phyloP scores from a whole-genome alignment of 2,797 vertebrate genomes.

The Hyperoplus immaculatus region DNA sequence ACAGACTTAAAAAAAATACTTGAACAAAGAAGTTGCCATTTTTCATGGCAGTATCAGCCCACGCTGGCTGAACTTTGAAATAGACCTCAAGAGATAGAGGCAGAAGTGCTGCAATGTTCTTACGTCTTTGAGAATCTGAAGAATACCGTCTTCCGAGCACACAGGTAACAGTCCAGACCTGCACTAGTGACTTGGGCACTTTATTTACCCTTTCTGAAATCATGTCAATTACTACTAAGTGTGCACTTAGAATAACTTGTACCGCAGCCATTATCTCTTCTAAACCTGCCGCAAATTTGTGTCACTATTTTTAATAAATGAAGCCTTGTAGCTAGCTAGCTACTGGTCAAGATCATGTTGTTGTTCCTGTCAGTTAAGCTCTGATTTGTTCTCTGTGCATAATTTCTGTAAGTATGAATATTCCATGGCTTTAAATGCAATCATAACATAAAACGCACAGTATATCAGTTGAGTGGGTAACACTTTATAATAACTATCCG shows the following conservation, averaged over 20 bases:
- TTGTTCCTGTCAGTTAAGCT: too few species aligned
- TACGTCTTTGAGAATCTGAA: constrained; percentile 48
- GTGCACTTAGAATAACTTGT: too few species aligned
- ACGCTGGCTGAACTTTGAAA: constrained; percentile 60
- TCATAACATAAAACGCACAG: not conserved
- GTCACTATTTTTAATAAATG: too few species aligned
- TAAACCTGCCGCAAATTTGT: too few species aligned
- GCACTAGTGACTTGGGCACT: constrained; percentile 63
- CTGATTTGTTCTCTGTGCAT: too few species aligned
- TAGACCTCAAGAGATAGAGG: constrained; percentile 40
- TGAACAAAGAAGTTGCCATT: constrained; percentile 69
- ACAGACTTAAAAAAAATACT: constrained; percentile 56
- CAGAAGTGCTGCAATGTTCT: constrained; percentile 41
- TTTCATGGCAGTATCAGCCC: constrained; percentile 69
- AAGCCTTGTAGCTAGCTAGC: too few species aligned
- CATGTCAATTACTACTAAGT: not conserved
- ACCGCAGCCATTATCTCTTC: too few species aligned
- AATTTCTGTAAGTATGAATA: too few species aligned
- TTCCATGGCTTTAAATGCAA: too few species aligned
- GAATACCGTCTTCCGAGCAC: constrained; percentile 60
- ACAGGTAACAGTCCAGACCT: constrained; percentile 61
- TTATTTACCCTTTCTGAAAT: too few species aligned
- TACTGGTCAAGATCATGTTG: too few species aligned
- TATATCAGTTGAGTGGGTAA: not conserved
- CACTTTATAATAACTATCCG: too few species aligned